These are phyloP conservation scores for Spodoptera frugiperda DNA, from an alignment of 1,140 invertebrate species.

Conservation along the genomic window DNA sequence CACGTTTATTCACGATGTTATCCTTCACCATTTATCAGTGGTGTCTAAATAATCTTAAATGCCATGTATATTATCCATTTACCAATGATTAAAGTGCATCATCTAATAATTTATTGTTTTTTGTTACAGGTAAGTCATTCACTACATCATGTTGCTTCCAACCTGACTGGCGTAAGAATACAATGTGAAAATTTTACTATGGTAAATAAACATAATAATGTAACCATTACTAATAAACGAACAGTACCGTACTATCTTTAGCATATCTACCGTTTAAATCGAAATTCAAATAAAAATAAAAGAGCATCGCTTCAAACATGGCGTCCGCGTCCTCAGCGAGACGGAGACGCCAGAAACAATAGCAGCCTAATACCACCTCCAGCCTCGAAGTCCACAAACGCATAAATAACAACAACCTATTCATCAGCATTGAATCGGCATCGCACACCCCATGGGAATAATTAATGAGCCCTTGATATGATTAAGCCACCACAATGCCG, in stretches of 20 bases:
- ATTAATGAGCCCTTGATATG: conserved; percentile 78
- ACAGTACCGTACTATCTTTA: too few species aligned
- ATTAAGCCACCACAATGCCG: conserved; percentile 77
- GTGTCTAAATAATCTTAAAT: too few species aligned
- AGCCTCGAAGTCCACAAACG: neutral
- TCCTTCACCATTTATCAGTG: too few species aligned
- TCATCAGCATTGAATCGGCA: conserved; percentile 47
- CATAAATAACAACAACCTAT: conserved; percentile 42
- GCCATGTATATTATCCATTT: neutral
- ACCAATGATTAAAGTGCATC: neutral
- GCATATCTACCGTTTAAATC: neutral
- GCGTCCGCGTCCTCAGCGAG: conserved; percentile 2
- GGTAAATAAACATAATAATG: too few species aligned
- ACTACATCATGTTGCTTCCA: too few species aligned
- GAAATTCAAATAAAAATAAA: neutral
- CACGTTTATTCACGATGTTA: too few species aligned
- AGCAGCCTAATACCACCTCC: conserved; percentile 18
- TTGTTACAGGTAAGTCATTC: conserved; percentile 25
- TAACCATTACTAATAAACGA: too few species aligned
- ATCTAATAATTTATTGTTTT: neutral
- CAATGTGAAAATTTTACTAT: too few species aligned
- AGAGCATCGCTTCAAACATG: neutral
- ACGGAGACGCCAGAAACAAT: conserved; percentile 26
- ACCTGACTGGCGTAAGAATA: too few species aligned
- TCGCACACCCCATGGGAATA: conserved; percentile 67